Conservation (phyloP, 2,797 vertebrate genomes). For the Syngnathus acus region DNA sequence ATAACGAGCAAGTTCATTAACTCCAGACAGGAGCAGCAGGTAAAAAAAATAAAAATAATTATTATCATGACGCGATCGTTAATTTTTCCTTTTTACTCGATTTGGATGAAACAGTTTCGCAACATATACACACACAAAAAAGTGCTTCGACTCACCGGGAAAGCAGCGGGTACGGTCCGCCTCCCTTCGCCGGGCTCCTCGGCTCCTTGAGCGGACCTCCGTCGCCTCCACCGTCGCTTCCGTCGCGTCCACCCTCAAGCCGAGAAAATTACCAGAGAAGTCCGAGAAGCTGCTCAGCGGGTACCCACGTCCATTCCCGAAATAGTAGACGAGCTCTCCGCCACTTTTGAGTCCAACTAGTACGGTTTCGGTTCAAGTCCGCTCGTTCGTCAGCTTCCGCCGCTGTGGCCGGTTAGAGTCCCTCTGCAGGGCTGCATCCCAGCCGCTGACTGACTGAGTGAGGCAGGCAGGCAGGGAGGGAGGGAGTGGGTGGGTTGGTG, state of each 20-base stretch:
- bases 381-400: constrained; percentile 26
- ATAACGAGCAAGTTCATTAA: neutral
- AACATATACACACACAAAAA: neutral
- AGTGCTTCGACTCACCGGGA: neutral
- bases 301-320: neutral
- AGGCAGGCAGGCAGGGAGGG: constrained; percentile 15
- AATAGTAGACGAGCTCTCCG: neutral
- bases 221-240: neutral
- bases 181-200: neutral
- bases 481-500: no score
- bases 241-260: neutral
- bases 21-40: neutral
- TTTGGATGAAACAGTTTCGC: neutral
- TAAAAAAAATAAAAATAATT: neutral
- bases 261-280: neutral
- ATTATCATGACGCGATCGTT: neutral
- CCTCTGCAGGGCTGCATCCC: constrained; percentile 44
- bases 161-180: neutral
- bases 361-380: constrained; percentile 14
- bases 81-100: neutral
- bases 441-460: constrained; percentile 32
- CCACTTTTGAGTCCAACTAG: neutral
- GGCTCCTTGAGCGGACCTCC: neutral
- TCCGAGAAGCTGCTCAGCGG: neutral
- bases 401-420: constrained; percentile 40